Conservation (phyloP, 2,113 vertebrate genomes). For the Caranx ignobilis region DNA sequence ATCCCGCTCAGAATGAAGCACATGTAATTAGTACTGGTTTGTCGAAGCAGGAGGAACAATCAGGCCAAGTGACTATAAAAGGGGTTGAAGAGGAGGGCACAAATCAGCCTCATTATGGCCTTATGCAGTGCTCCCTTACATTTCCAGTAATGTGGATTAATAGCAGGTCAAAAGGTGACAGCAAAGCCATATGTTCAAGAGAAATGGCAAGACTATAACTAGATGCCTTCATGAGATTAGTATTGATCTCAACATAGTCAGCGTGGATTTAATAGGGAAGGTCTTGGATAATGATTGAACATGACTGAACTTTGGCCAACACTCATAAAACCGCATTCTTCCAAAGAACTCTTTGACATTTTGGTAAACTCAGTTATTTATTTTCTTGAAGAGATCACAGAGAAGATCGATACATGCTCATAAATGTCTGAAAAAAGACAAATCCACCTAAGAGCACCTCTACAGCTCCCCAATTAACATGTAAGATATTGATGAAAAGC, state of each 20-base stretch:
- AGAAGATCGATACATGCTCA: not conserved
- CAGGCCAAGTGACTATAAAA: slow-evolving; percentile 21
- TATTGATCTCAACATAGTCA: not conserved
- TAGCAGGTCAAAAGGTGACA: slow-evolving; percentile 38
- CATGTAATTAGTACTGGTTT: slow-evolving; percentile 49
- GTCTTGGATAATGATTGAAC: not conserved
- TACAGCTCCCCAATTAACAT: too few relatives aligned
- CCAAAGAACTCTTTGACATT: not conserved
- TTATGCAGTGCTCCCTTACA: not conserved
- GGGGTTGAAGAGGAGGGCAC: slow-evolving; percentile 22
- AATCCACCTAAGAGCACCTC: too few relatives aligned
- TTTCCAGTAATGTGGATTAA: slow-evolving; percentile 52
- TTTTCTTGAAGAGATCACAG: not conserved
- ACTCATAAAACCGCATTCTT: not conserved
- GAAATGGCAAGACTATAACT: slow-evolving; percentile 10
- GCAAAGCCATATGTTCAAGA: slow-evolving; percentile 23
- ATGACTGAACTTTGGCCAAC: not conserved
- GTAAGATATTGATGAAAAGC: too few relatives aligned
- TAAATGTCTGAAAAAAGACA: not conserved
- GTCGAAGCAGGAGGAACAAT: slow-evolving; percentile 19
- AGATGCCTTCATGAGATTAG: slow-evolving; percentile 19
- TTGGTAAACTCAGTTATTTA: not conserved
- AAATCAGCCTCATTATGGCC: slow-evolving; percentile 25
- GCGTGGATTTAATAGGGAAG: not conserved
- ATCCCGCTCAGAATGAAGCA: slow-evolving; percentile 10